Evolutionary conservation across 2,888 invertebrate genomes (phyloP), one percentile per base, ranked within the genome.

Genomic region (Drosophila kuntzei): DNA sequence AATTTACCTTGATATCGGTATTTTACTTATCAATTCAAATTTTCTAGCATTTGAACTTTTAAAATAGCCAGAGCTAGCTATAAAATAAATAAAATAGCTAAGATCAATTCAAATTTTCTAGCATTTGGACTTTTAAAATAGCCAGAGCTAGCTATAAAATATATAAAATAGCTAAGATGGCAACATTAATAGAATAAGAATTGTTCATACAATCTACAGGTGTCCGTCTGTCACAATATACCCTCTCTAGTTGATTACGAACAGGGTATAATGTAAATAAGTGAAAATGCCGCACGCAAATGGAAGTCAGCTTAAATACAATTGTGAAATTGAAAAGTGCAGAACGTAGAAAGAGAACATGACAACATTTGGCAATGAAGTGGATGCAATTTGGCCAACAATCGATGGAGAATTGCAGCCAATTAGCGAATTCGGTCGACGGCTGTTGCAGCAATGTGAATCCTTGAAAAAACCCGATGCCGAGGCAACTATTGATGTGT

Each of bases 341-440:
- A 44, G 16, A 54, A 54, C 47, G 25, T 2, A 32, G 16, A 16
- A 2, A 34, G 1, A 3, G 27, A 12, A 8, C 83, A 90, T 89
- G 90, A 75, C 84, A 1, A 76, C 70, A 37, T 91, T 90, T 63
- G 91, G 91, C 3, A 50, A 68, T 4, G 81, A 90, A 41, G 92
- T 91, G 39, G 79, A 78, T 34, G 67, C 62, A 3, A 50, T 83
- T 46, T 82, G 87, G 87, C 81, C 87, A 1, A 5, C 60, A 12
- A 12, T 58, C 27, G 32, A 62, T n/a, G 59, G 29, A 8, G 7
- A 7, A 0, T 4, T n/a, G 2, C 46, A 44, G 27, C 11, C 51
- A 16, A n/a, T 86, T 8, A 82, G 59, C 0, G 64, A 83, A 25
- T 91, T 87, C 62, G 90, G 87, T 0, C 71, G 63, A 2, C 68